Evolutionary conservation across 2,113 vertebrate genomes (phyloP).

Genomic region (Globicephala melas): DNA sequence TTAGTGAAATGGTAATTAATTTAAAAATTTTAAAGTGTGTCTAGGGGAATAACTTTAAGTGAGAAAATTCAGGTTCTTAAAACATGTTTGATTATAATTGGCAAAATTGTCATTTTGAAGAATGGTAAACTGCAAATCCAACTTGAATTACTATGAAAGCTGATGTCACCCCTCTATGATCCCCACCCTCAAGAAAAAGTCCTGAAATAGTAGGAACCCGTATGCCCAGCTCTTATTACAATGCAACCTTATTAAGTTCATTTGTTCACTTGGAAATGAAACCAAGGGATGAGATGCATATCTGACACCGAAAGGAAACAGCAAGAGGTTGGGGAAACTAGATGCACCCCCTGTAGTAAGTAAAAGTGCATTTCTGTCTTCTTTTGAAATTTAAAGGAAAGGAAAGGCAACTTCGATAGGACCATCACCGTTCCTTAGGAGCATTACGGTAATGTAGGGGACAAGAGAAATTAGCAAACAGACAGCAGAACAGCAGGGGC

Average conservation of each 20-base stretch:
- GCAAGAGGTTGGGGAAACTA: not conserved
- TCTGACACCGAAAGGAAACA: constrained; percentile 22
- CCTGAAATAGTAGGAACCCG: not conserved
- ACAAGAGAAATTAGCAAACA: not conserved
- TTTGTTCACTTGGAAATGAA: constrained; percentile 38
- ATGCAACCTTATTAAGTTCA: not conserved
- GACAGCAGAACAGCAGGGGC: not conserved
- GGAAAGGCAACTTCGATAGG: not conserved
- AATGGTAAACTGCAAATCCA: constrained; percentile 40
- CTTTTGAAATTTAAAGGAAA: constrained; percentile 19
- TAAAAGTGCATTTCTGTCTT: not conserved
- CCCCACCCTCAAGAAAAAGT: not conserved
- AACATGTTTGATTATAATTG: constrained; percentile 41
- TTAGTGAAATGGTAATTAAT: constrained; percentile 48
- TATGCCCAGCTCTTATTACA: not conserved
- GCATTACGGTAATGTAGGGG: not conserved
- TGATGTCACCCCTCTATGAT: not conserved
- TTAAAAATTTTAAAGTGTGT: not conserved
- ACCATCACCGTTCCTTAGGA: not conserved
- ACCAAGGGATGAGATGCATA: not conserved
- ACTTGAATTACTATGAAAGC: constrained; percentile 25
- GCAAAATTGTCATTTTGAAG: constrained; percentile 52
- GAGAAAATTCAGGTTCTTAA: constrained; percentile 54
- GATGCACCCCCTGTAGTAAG: not conserved
- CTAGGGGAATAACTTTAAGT: constrained; percentile 27